Evolutionary conservation across 1,140 invertebrate genomes (phyloP), one percentile per base, ranked within the genome.

Genomic region (Polypedilum pembai): DNA sequence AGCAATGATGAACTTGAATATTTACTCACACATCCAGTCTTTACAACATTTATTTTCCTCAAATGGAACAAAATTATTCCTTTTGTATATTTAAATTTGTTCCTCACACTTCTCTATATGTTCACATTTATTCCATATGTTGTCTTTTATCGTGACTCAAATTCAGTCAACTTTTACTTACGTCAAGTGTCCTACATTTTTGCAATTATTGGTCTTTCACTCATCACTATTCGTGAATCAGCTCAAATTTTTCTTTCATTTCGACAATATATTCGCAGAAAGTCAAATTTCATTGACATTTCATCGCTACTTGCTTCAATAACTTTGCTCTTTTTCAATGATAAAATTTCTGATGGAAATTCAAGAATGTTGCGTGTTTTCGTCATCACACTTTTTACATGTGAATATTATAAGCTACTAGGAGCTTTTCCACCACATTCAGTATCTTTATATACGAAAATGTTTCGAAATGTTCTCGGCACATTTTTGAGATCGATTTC

Each of bases 401-500:
- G 89, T 75, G 90, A 93, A 79, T 80, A 94, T 12, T 87, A 93
- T 1, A 82, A 93, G 3, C 80, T 93, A 0, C 87, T 94, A 41
- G 91, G 92, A 4, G 88, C 91, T 75, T 85, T 89, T 80, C 91
- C 92, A 1, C 87, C 87, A 5, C 80, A 85, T 73, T 79, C 80
- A 24, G 82, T 90, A 17, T 92, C 92, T 2, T 92, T 89, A 3
- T 87, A 91, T 76, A 90, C 93, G 75, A 88, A 92, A 33, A 93
- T 93, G 88, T 84, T 93, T 63, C 87, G 87, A 77, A 91, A 88
- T 0, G 91, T 94, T 0, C 90, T 89, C 0, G 86, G 86, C 78
- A 93, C 90, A 76, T 94, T 94, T 77, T 85, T 91, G 8, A 90
- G 91, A 78, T 92, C 93, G 76, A 83, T 94, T 1, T 81, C 89